phyloP scores from a whole-genome alignment of 2,113 vertebrate genomes.

The Zosterops hypoxanthus region DNA sequence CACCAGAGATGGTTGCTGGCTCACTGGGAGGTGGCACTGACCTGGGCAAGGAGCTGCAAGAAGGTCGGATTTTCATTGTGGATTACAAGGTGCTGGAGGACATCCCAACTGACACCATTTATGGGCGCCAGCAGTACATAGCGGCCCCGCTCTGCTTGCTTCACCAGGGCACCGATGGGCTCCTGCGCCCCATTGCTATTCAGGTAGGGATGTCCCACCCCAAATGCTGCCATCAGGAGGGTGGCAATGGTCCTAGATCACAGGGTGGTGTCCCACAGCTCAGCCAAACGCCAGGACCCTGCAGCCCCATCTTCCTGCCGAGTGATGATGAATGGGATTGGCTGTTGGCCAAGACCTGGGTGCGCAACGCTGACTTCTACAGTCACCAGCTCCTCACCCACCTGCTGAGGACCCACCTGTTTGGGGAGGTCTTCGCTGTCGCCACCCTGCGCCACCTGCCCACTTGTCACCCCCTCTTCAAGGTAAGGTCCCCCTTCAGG shows the following conservation, averaged over 20 bases:
- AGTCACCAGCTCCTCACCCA: neutral
- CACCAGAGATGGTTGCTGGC: neutral
- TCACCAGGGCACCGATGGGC: neutral
- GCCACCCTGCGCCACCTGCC: neutral
- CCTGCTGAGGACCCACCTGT: neutral
- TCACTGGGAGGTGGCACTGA: neutral
- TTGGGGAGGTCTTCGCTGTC: neutral
- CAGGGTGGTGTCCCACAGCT: neutral
- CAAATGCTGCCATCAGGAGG: neutral
- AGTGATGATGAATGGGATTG: neutral
- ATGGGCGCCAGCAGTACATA: neutral
- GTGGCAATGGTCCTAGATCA: neutral
- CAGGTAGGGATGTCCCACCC: neutral
- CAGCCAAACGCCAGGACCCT: neutral
- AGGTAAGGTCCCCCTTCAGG: neutral
- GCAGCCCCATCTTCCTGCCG: neutral
- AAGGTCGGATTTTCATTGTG: neutral
- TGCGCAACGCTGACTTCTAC: neutral
- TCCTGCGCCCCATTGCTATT: neutral
- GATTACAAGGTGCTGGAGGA: neutral
- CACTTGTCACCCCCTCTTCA: neutral
- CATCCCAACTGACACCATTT: neutral
- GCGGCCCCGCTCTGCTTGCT: neutral
- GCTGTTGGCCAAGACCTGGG: conserved; percentile 17
- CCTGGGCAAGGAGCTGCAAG: neutral